Percentiles rank a stretch among this genome's conserved stretches.
These are phyloP conservation scores for Porites evermanni DNA, from an alignment of 92 coral and sea anemone species.

Conservation along the genomic window DNA sequence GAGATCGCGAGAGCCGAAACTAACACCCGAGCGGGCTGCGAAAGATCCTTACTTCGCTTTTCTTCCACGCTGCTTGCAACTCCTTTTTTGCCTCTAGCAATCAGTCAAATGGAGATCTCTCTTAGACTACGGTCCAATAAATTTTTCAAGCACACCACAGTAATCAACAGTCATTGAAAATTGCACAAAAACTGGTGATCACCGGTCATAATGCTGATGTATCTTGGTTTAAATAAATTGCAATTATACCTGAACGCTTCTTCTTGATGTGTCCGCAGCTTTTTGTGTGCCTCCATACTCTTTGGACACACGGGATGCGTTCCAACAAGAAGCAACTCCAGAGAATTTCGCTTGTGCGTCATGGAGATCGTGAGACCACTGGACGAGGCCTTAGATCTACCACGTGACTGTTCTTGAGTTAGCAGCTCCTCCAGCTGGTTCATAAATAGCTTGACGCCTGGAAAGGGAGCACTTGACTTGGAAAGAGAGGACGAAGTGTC, in stretches of 20 bases:
- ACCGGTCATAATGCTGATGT: no score
- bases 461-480: conserved; percentile 35
- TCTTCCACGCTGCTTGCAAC: no score
- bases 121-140: no score
- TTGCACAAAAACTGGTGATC: no score
- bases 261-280: conserved; percentile 56
- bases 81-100: no score
- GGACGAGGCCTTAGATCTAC: conserved; percentile 6
- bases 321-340: conserved; percentile 72
- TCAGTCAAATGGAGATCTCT: no score
- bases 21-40: no score
- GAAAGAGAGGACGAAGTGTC: neutral
- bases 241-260: conserved; percentile 41
- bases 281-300: conserved; percentile 64
- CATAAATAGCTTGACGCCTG: conserved; percentile 67
- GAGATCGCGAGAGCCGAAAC: no score
- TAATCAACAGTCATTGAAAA: no score
- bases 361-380: conserved; percentile 33
- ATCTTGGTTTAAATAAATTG: no score
- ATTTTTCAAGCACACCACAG: no score
- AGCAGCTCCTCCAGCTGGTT: conserved; percentile 59
- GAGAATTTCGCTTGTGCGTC: conserved; percentile 52
- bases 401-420: conserved; percentile 37
- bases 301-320: conserved; percentile 67
- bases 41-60: no score